Percentiles rank a stretch among this genome's conserved stretches.
These are phyloP conservation scores for Pissodes strobi DNA, from an alignment of 1,140 invertebrate species.

Conservation along the genomic window DNA sequence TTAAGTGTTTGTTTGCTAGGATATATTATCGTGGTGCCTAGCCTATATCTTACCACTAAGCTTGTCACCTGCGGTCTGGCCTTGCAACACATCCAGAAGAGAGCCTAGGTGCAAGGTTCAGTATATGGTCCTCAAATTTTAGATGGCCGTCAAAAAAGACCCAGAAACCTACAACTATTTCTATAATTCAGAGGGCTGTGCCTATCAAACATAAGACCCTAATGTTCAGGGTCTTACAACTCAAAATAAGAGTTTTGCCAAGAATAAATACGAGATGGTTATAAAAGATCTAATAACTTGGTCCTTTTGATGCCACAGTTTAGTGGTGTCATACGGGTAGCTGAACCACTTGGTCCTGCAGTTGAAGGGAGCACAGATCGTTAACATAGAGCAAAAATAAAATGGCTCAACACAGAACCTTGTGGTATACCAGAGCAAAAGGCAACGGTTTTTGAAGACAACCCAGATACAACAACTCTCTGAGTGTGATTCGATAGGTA, in stretches of 20 bases:
- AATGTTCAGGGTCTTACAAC: neutral
- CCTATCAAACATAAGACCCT: neutral
- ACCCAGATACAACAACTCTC: too few relatives aligned
- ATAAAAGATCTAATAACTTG: neutral
- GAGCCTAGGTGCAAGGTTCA: too few relatives aligned
- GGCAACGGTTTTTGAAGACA: neutral
- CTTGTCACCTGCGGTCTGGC: too few relatives aligned
- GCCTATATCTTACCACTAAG: too few relatives aligned
- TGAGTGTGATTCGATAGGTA: neutral
- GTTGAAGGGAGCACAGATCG: neutral
- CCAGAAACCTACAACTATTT: too few relatives aligned
- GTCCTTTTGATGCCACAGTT: neutral
- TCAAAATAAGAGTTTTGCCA: neutral
- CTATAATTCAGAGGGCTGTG: neutral
- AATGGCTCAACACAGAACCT: neutral
- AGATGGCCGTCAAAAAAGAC: too few relatives aligned
- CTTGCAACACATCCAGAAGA: too few relatives aligned
- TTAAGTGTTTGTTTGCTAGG: too few relatives aligned
- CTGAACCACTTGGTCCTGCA: neutral
- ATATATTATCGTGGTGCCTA: too few relatives aligned
- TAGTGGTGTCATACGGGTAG: neutral
- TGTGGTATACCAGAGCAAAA: neutral
- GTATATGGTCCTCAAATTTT: too few relatives aligned
- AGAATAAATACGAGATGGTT: neutral
- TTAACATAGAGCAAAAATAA: neutral